phyloP scores from a whole-genome alignment of 2,113 vertebrate genomes.

The Sebastes schlegelii region DNA sequence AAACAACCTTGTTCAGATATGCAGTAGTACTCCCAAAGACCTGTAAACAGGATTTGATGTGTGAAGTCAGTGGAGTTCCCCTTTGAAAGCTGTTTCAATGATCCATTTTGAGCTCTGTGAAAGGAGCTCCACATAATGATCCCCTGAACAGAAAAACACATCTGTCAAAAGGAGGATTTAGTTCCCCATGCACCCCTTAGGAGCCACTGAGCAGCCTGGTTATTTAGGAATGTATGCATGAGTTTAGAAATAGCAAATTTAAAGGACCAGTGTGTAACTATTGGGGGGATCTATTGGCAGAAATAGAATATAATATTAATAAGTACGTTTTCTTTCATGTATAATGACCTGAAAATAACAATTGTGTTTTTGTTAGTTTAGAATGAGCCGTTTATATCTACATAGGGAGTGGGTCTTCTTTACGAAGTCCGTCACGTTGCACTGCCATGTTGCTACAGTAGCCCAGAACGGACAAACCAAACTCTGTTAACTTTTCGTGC shows the following conservation, averaged over 20 bases:
- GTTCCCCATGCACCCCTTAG: not conserved
- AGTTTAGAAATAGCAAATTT: not conserved
- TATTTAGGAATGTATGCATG: not conserved
- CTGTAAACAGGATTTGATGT: not conserved
- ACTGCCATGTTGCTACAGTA: no score
- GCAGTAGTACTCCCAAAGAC: not conserved
- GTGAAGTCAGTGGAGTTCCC: not conserved
- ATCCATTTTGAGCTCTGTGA: not conserved
- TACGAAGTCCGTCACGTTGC: no score
- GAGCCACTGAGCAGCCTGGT: not conserved
- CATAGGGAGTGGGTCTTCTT: no score
- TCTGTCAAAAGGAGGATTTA: constrained; percentile 5
- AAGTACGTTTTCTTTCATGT: no score
- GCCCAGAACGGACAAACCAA: no score
- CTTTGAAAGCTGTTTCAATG: constrained; percentile 2
- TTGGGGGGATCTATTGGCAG: no score
- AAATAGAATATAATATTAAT: no score
- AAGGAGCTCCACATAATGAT: not conserved
- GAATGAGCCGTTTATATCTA: no score
- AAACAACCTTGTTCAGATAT: not conserved
- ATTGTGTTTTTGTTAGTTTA: no score
- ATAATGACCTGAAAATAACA: no score
- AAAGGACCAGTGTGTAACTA: not conserved
- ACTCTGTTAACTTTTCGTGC: no score
- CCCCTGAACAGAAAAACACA: not conserved